Percentiles rank a stretch among this genome's conserved stretches.
Conservation (phyloP, 2,797 vertebrate species). For the Macropus fuliginosus region DNA sequence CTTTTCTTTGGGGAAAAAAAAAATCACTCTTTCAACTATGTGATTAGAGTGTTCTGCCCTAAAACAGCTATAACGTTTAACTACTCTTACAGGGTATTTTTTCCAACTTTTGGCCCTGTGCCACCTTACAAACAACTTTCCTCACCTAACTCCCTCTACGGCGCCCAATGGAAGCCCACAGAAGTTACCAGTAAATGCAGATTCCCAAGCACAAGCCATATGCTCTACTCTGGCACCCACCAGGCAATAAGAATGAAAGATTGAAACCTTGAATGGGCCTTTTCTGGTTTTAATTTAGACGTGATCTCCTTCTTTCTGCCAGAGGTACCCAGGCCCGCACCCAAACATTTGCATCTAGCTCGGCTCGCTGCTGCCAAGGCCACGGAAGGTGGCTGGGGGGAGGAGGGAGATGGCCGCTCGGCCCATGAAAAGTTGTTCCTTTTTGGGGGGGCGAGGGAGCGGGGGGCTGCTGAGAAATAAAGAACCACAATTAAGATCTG, state of each 20-base stretch:
- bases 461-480: background rate
- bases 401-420: background rate
- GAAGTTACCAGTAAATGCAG: background rate
- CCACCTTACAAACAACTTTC: background rate
- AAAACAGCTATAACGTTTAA: background rate
- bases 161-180: background rate
- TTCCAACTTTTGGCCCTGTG: background rate
- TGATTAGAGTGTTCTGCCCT: background rate
- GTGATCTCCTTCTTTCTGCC: background rate
- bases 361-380: background rate
- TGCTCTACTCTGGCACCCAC: background rate
- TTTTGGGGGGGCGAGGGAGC: accelerated
- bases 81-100: background rate
- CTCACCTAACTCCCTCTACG: background rate
- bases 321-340: background rate
- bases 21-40: background rate
- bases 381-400: too few species aligned
- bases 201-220: background rate
- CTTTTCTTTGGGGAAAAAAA: background rate
- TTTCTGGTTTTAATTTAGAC: background rate
- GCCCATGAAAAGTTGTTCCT: background rate
- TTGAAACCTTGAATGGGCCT: background rate
- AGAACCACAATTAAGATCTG: background rate
- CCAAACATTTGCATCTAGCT: background rate
- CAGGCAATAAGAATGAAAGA: background rate